Evolutionary conservation across 2,888 invertebrate genomes (phyloP).

Genomic region (Tupiocoris notatus): DNA sequence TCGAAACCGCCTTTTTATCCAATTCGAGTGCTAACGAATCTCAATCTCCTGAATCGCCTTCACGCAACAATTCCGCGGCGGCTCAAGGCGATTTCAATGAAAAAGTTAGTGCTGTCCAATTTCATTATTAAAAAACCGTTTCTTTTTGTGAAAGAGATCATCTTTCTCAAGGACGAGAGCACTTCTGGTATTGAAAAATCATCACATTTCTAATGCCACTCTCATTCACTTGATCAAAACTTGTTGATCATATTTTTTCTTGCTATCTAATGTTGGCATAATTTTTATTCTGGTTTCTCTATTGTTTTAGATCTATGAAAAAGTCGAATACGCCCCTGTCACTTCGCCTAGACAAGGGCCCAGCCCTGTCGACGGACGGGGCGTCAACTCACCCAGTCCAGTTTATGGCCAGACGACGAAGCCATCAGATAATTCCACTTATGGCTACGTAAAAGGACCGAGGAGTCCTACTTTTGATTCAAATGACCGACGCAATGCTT

Average conservation of each 20-base stretch:
- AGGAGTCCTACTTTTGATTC: conserved; percentile 8
- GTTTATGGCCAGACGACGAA: background rate
- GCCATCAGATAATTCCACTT: background rate
- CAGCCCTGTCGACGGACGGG: conserved; percentile 10
- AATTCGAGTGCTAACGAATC: background rate
- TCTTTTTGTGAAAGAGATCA: too few relatives aligned
- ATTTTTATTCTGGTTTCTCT: background rate
- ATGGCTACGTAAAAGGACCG: background rate
- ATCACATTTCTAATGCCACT: too few relatives aligned
- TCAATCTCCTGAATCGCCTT: background rate
- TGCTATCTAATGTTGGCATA: too few relatives aligned
- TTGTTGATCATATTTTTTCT: too few relatives aligned
- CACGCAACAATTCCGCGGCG: background rate
- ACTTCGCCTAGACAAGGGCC: conserved; percentile 8
- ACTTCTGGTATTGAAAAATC: too few relatives aligned
- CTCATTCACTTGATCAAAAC: too few relatives aligned
- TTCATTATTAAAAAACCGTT: too few relatives aligned
- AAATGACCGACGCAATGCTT: background rate
- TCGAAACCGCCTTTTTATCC: conserved; percentile 45
- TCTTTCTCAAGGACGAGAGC: too few relatives aligned
- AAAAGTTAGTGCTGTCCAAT: conserved; percentile 30
- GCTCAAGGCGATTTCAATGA: conserved; percentile 3
- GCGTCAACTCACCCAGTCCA: background rate
- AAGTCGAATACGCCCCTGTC: conserved; percentile 31
- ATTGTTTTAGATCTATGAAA: conserved; percentile 31